Conservation (phyloP, 2,113 vertebrate genomes). For the Bubalus kerabau region DNA sequence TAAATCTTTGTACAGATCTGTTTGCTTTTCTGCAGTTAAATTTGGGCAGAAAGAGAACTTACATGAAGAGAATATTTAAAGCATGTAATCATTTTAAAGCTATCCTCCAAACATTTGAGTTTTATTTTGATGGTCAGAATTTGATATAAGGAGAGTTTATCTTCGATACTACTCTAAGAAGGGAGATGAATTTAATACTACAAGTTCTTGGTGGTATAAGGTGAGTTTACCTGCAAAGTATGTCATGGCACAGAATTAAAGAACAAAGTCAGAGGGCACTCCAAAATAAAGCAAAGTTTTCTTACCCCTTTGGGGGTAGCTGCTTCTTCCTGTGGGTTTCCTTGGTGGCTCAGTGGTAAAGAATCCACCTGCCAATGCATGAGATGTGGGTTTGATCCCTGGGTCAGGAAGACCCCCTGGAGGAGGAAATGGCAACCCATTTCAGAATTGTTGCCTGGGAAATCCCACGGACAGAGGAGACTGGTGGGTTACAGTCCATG, state of each 20-base stretch:
- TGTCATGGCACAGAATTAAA: background rate
- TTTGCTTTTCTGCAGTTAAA: background rate
- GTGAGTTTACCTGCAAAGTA: background rate
- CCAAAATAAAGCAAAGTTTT: background rate
- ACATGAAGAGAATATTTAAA: background rate
- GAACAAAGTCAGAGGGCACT: background rate
- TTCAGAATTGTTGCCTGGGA: background rate
- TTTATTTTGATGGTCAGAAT: background rate
- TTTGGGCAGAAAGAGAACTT: background rate
- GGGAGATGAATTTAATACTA: background rate
- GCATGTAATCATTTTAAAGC: background rate
- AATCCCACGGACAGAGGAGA: background rate
- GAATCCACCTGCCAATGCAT: background rate
- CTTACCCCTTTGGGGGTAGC: background rate
- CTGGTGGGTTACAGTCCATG: background rate
- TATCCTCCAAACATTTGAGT: background rate
- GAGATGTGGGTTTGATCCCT: background rate
- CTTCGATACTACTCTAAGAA: background rate
- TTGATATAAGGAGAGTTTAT: background rate
- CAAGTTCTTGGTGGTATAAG: background rate
- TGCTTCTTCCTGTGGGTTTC: background rate
- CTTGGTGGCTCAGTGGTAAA: background rate
- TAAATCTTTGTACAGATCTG: background rate
- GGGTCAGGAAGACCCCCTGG: background rate
- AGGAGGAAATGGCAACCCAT: background rate